These are phyloP conservation scores for Xiphias gladius DNA, from an alignment of 2,113 vertebrate genomes.

Conservation along the genomic window DNA sequence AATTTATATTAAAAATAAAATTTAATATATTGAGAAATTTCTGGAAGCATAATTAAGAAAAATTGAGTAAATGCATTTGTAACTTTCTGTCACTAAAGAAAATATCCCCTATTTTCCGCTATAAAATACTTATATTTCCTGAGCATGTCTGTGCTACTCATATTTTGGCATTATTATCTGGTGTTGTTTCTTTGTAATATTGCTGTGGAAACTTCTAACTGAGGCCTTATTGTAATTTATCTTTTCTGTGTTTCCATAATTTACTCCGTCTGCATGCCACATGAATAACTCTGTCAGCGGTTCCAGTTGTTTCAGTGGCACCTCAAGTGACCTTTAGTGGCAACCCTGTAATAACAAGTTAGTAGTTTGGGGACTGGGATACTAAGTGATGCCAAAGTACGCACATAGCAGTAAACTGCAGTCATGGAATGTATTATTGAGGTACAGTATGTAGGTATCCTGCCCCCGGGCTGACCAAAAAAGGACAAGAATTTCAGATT, in stretches of 20 bases:
- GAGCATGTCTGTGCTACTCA: not conserved
- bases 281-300: slow-evolving; percentile 38
- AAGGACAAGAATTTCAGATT: slow-evolving; percentile 62
- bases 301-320: slow-evolving; percentile 51
- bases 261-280: not conserved
- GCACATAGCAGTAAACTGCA: slow-evolving; percentile 64
- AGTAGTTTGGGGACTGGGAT: slow-evolving; percentile 42
- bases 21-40: not conserved
- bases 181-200: not conserved
- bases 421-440: slow-evolving; percentile 68
- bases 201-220: not conserved
- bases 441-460: slow-evolving; percentile 61
- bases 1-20: not conserved
- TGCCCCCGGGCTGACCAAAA: slow-evolving; percentile 50
- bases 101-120: not conserved
- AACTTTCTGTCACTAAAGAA: not conserved
- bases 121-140: not conserved
- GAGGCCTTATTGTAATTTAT: slow-evolving; percentile 4
- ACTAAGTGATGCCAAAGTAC: slow-evolving; percentile 58
- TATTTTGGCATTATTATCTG: not conserved
- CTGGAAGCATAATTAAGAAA: not conserved
- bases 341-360: slow-evolving; percentile 56
- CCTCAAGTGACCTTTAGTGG: slow-evolving; percentile 65
- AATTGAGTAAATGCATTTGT: not conserved
- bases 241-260: not conserved